Evolutionary conservation across 2,888 invertebrate species (phyloP), one percentile per base, ranked within the genome.

Genomic region (Drosophila neoperkinsi): DNA sequence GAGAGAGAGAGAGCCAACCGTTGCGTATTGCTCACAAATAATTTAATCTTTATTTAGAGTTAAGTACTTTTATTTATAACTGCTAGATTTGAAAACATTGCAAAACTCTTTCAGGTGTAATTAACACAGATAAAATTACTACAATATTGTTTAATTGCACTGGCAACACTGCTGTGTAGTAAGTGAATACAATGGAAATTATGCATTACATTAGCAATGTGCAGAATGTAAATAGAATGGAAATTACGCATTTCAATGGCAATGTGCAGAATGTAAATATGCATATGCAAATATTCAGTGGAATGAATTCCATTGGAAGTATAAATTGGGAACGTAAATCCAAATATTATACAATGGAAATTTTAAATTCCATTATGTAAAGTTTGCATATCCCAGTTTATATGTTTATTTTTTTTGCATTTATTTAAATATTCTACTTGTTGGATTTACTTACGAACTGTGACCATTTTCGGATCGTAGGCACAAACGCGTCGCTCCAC

Each of bases 381-480:
- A 46, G 21, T 46, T 46, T 49, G 33, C 36, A 28, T 2, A 31
- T 30, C 3, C 11, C n/a, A 43, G 5, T 43, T 21, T 13, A 43
- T 2, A 4, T 43, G 43, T 11, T 43, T 21, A 41, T 41, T 41
- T 41, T 41, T 10, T 43, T 21, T 21, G n/a, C n/a, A 21, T 43
- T 43, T 21, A 43, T 21, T 43, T 43, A 43, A 43, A 43, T 28
- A 7, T 50, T 31, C 25, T n/a, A 30, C n/a, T 46, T 16, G 33
- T 46, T 25, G 16, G 38, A 60, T 25, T 25, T 90, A 98, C 98
- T 98, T 95, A 98, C 98, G 98, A 95, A 98, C 97, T 96, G 97
- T 96, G 93, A 98, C 97, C 94, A 96, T 96, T 95, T 97, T 97
- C 73, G 98, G 97, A 94, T 98, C 97, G 94, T 95, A 96, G 78